phyloP scores from a whole-genome alignment of 2,888 invertebrate genomes.

The Glyphotaelius pellucidus region DNA sequence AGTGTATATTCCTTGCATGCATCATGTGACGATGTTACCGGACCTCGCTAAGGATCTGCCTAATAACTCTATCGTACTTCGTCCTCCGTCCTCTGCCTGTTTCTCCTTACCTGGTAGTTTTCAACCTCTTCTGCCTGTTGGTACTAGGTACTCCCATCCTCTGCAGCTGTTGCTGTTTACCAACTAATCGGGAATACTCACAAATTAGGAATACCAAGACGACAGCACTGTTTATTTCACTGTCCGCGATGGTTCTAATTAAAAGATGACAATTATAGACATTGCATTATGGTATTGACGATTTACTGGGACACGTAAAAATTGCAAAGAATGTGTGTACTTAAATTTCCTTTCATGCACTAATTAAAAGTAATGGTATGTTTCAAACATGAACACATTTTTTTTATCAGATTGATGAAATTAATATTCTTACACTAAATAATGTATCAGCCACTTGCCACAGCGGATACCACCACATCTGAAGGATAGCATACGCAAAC shows the following conservation, averaged over 20 bases:
- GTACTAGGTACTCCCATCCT: not conserved
- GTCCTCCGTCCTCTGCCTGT: slow-evolving; percentile 7
- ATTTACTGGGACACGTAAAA: not conserved
- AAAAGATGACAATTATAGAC: slow-evolving; percentile 7
- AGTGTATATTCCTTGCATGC: not conserved
- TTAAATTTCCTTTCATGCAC: not conserved
- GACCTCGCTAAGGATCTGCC: slow-evolving; percentile 42
- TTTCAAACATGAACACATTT: too few species aligned
- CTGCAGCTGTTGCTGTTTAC: slow-evolving; percentile 16
- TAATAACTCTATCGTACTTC: slow-evolving; percentile 53
- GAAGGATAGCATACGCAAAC: not conserved
- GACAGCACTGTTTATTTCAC: slow-evolving; percentile 47
- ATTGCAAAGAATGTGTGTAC: not conserved
- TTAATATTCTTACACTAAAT: not conserved
- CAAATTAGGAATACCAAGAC: slow-evolving; percentile 54
- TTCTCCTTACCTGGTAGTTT: slow-evolving; percentile 20
- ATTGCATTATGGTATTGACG: not conserved
- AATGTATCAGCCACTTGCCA: not conserved
- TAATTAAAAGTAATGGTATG: not conserved
- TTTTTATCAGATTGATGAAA: too few species aligned
- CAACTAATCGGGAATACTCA: slow-evolving; percentile 39
- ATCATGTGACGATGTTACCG: slow-evolving; percentile 2
- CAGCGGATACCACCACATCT: not conserved
- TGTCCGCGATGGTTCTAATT: slow-evolving; percentile 12
- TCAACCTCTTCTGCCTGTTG: not conserved